Percentiles rank a stretch among this genome's conserved stretches.
These are phyloP conservation scores for Gallirallus australis DNA, from an alignment of 2,797 vertebrate species.

Conservation along the genomic window DNA sequence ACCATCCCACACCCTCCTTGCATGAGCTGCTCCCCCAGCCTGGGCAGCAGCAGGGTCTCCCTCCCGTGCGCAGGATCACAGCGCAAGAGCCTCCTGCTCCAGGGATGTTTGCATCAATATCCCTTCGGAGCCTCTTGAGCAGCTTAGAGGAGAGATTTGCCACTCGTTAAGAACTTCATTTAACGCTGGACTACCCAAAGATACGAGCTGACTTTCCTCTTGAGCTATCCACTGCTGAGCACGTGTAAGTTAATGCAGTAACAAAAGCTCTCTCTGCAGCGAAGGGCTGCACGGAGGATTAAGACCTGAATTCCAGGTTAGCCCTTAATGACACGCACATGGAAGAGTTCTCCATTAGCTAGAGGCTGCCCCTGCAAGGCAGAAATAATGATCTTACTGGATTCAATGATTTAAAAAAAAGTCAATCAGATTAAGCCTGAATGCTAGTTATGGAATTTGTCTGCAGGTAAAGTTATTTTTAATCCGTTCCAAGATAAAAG, in stretches of 20 bases:
- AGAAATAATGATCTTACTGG: neutral
- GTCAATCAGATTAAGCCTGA: neutral
- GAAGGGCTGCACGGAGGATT: slow-evolving; percentile 29
- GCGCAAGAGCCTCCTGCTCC: neutral
- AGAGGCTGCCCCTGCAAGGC: neutral
- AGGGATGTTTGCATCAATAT: neutral
- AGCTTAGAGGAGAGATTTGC: neutral
- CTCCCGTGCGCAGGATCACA: neutral
- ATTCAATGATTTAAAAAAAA: neutral
- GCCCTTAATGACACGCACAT: slow-evolving; percentile 19
- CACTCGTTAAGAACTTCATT: neutral
- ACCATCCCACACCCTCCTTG: neutral
- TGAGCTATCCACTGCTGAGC: slow-evolving; percentile 11
- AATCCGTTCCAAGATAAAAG: slow-evolving; percentile 54
- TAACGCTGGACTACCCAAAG: slow-evolving; percentile 39
- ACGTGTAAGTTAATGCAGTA: slow-evolving; percentile 7
- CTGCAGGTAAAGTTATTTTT: slow-evolving; percentile 14
- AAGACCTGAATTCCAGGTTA: slow-evolving; percentile 48
- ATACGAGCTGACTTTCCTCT: slow-evolving; percentile 16
- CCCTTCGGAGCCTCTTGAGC: neutral
- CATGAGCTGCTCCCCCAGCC: neutral
- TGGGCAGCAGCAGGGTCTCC: neutral
- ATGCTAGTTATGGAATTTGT: neutral
- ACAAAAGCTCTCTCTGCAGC: slow-evolving; percentile 42
- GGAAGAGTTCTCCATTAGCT: slow-evolving; percentile 12